Base-by-base conservation (phyloP, 2,888 invertebrate species). In the Pediacus dermestoides region DNA sequence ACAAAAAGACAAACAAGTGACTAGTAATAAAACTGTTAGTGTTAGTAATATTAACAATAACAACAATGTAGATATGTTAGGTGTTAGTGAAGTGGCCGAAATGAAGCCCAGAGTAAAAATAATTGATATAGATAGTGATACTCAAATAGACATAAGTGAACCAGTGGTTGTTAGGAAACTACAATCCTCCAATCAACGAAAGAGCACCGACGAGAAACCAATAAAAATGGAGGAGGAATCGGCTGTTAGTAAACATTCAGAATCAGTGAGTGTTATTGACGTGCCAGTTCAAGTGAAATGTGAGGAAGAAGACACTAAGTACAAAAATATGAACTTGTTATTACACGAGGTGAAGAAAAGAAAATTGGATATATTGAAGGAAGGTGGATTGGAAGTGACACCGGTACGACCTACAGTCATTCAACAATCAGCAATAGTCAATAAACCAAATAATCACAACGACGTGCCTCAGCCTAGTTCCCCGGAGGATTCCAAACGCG, bases 331-430 rank as follows among this genome's bases (percentile, higher is more conserved):
- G 13, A 52, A 56, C 9, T 30, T 46, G 4, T 54, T 53, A 25
- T 43, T 58, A n/a, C 52, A 53, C 4, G 61, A 61, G 33, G 52
- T 83, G 46, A 84, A 83, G 66, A 77, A 76, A 53, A 77, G 81
- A 46, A 85, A 85, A 57, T 70, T 86, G 4, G 86, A 86, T 50
- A 85, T 86, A 26, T 70, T 87, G 22, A 81, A 83, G 39, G 82
- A 85, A 55, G 77, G 85, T 8, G 86, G 86, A 0, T 67, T 86
- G 2, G 85, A 86, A 60, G 85, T 86, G 1, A 86, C 85, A 1
- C 79, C 85, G 0, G 75, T 85, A 0, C 70, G 74, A 32, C 62
- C 67, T 3, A 58, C 65, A n/a, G 66, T 68, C 6, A 67, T 68
- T 25, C 67, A 64, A 44, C 48, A 53, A 7, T 48, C 57, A 2